Conservation (phyloP, 1,140 invertebrate species). For the Notospermus geniculatus region DNA sequence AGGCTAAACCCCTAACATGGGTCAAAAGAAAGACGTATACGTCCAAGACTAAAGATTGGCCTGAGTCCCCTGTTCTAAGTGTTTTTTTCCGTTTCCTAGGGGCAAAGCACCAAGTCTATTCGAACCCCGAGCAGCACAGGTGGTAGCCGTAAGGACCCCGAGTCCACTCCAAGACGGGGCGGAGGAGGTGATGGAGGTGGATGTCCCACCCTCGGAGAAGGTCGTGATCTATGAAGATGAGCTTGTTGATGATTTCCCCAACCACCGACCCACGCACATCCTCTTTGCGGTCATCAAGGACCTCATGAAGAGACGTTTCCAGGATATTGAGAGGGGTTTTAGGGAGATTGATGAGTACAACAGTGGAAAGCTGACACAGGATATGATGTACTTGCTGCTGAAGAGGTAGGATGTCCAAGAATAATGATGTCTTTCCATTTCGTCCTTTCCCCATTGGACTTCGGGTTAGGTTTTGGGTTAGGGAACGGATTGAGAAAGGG, state of each 20-base stretch:
- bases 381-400: conserved; percentile 50
- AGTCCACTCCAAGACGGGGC: conserved; percentile 3
- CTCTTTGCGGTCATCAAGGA: conserved; percentile 48
- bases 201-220: background rate
- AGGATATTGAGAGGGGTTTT: conserved; percentile 47
- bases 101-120: conserved; percentile 46
- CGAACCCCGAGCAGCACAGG: conserved; percentile 14
- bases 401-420: no score
- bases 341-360: conserved; percentile 49
- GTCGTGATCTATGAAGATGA: conserved; percentile 8
- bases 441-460: no score
- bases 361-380: conserved; percentile 45
- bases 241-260: conserved; percentile 22
- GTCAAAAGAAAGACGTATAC: no score
- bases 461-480: no score
- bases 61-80: background rate
- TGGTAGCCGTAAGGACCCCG: conserved; percentile 9
- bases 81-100: conserved; percentile 22
- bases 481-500: no score
- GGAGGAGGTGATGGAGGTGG: background rate
- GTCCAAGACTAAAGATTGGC: no score
- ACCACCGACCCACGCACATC: conserved; percentile 30
- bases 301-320: conserved; percentile 39
- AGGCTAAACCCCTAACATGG: no score
- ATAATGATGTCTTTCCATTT: no score